Conservation (phyloP, 2,888 invertebrate species). For the Argyresthia albistria region DNA sequence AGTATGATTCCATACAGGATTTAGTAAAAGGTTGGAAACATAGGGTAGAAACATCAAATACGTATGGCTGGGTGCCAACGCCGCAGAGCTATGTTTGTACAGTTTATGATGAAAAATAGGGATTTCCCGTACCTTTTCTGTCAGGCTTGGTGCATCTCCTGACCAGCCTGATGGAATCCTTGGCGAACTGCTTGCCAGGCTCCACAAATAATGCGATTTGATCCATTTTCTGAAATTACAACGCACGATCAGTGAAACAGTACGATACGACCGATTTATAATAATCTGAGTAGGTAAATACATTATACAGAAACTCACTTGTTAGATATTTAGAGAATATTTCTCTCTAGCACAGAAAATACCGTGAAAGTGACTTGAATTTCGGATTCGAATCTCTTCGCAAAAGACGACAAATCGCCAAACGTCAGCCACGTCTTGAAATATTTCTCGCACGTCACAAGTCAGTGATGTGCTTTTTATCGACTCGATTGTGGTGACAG, state of each 20-base stretch:
- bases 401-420: conserved; percentile 17
- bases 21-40: too few species aligned
- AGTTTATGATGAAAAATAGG: background rate
- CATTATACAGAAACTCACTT: background rate
- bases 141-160: conserved; percentile 99
- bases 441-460: conserved; percentile 49
- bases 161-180: conserved; percentile 97
- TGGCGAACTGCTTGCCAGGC: conserved; percentile 96
- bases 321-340: background rate
- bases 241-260: background rate
- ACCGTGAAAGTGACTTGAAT: background rate
- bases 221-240: conserved; percentile 83
- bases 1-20: too few species aligned
- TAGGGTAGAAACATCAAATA: background rate
- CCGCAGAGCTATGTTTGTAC: background rate
- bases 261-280: background rate
- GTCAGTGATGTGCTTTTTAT: conserved; percentile 5
- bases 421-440: conserved; percentile 67
- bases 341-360: background rate
- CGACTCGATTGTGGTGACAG: background rate
- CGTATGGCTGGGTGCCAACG: conserved; percentile 1
- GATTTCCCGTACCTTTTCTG: conserved; percentile 83
- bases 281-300: background rate
- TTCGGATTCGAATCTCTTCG: background rate
- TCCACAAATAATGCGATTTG: conserved; percentile 95